Base-by-base conservation (phyloP, 2,888 invertebrate species). In the Melanophora roralis region DNA sequence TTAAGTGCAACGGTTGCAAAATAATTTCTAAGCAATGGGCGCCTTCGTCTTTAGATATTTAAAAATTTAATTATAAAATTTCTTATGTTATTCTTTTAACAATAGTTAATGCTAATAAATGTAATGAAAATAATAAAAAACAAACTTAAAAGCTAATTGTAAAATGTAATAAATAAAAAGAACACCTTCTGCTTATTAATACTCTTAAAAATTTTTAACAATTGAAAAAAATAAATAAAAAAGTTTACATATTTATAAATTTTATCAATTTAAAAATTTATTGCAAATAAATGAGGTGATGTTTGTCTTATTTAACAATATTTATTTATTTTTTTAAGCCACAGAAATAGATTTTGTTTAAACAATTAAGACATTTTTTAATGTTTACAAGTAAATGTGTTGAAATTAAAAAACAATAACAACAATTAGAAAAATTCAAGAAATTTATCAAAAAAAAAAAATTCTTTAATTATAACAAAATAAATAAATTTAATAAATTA, bases 1-100 rank as follows among this genome's bases (percentile, higher is more conserved):
- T 73, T 60, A 62, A 77, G 71, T 68, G 75, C 38, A 72, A 51
- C 81, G 79, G 81, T 82, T 78, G 72, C 64, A 40, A 65, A 3
- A 67, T 34, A 32, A 2, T 65, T 34, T 38, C 16, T 3, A n/a
- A 47, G 14, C 9, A 60, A 68, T 75, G 72, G 72, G 49, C 76
- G 72, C 57, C 27, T 3, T 27, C 6, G 6, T 5, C 27, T 5
- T 5, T 27, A 27, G 3, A 5, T 27, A 6, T 27, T 27, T 27
- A 5, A 27, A n/a, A n/a, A n/a, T n/a, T n/a, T n/a, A n/a, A n/a
- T n/a, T n/a, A n/a, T n/a, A n/a, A n/a, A n/a, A n/a, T n/a, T n/a
- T n/a, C n/a, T n/a, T n/a, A n/a, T n/a, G n/a, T n/a, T n/a, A n/a
- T n/a, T n/a, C n/a, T n/a, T n/a, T n/a, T n/a, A n/a, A n/a, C n/a